Base-by-base conservation (phyloP, 1,140 invertebrate species). In the Sesamia nonagrioides region DNA sequence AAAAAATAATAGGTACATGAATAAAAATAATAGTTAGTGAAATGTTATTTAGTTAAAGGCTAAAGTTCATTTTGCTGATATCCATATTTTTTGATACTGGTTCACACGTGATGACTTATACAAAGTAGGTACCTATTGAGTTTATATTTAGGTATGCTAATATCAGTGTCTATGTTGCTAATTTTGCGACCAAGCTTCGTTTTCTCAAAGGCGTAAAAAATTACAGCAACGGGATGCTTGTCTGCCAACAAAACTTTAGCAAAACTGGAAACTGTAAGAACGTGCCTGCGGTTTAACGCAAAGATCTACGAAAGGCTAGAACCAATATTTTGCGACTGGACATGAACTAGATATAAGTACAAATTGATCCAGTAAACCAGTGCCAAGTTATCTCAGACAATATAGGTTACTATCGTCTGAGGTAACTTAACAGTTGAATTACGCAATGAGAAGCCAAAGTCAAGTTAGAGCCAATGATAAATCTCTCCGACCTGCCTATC, bases 401-500 rank as follows among this genome's bases (percentile, higher is more conserved):
- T 54, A 54, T 5, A 6, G 11, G 4, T 58, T 3, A 37, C 27
- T 60, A 35, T 33, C 27, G 56, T 21, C 27, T 33, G 18, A 48
- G 35, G 61, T 66, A 63, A 48, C 11, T 48, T 45, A 7, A 50
- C 42, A n/a, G 21, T 69, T 27, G 40, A 33, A 50, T 69, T 50
- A 48, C 42, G 50, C 27, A 50, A 42, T 69, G 42, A 50, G 66
- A 48, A 69, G 66, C 27, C 50, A 50, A 69, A 69, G 21, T 37
- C 33, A 52, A 71, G 42, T 71, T 71, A 35, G 15, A 71, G 68
- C 45, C 45, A 80, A 76, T 56, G 50, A 82, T 80, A 81, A 81
- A 82, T 80, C 81, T 81, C 52, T 79, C 73, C 48, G 60, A 76
- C 78, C 76, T 82, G 61, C 52, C 72, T 77, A 77, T 76, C 73